Percentiles rank a stretch among this genome's conserved stretches.
phyloP scores from a whole-genome alignment of 2,113 vertebrate genomes.

The Plecotus auritus region DNA sequence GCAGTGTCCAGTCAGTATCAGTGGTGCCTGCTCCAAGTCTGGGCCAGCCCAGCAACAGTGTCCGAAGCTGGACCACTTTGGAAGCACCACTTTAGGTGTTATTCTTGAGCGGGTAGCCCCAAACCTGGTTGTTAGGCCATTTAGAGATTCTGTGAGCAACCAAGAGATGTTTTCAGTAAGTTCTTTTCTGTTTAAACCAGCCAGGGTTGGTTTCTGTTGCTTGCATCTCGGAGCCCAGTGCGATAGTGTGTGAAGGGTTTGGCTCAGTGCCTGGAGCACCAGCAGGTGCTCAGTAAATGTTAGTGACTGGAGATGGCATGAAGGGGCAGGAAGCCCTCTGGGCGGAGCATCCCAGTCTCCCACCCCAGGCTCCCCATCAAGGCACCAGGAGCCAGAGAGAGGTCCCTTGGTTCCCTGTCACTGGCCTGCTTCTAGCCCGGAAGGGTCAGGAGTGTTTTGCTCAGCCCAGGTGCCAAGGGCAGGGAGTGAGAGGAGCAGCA shows the following conservation, averaged over 20 bases:
- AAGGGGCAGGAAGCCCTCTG: background rate
- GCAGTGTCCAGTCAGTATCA: background rate
- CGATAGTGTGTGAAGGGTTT: background rate
- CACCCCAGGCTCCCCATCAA: background rate
- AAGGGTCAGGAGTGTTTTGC: background rate
- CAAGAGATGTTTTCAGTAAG: background rate
- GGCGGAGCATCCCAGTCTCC: background rate
- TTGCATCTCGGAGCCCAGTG: background rate
- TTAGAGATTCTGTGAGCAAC: background rate
- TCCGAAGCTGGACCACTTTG: background rate
- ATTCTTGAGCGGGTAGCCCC: background rate
- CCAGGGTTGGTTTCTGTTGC: background rate
- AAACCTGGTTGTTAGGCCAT: background rate
- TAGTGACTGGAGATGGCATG: background rate
- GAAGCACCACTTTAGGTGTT: background rate
- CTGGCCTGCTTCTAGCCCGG: background rate
- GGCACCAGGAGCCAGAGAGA: background rate
- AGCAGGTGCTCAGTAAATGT: slow-evolving; percentile 12
- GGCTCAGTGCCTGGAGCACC: background rate
- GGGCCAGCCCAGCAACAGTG: background rate
- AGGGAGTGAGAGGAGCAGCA: background rate
- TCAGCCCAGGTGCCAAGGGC: background rate
- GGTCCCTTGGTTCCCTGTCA: background rate
- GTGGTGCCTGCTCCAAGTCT: background rate
- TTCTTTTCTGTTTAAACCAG: background rate